Conservation (phyloP, 1,140 invertebrate genomes). For the Drosophila pectinifera region DNA sequence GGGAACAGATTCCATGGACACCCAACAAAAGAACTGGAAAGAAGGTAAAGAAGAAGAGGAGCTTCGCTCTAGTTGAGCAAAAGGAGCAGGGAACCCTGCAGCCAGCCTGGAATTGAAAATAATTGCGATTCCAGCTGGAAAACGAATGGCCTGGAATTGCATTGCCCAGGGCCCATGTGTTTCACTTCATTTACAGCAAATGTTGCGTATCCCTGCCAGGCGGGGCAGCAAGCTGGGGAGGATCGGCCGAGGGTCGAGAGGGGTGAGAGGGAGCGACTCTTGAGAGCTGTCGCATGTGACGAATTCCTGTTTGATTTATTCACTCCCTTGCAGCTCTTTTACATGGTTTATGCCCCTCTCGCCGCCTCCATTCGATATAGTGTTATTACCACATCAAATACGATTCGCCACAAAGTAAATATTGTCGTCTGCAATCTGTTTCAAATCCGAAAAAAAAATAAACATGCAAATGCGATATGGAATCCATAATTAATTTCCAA, state of each 20-base stretch:
- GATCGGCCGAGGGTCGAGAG: slow-evolving; percentile 2
- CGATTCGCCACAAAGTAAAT: slow-evolving; percentile 56
- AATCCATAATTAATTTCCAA: not conserved
- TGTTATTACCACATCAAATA: slow-evolving; percentile 64
- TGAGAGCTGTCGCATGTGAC: slow-evolving; percentile 53
- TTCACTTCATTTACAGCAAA: slow-evolving; percentile 69
- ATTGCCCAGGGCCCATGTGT: slow-evolving; percentile 34
- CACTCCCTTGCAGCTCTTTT: slow-evolving; percentile 22
- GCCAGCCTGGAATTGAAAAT: slow-evolving; percentile 39
- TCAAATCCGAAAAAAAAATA: slow-evolving; percentile 16
- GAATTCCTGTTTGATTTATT: slow-evolving; percentile 74
- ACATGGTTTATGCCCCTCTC: not conserved
- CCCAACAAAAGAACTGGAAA: slow-evolving; percentile 16
- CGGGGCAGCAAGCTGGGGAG: slow-evolving; percentile 1
- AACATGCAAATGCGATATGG: not conserved
- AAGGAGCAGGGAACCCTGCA: slow-evolving; percentile 35
- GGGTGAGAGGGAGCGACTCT: slow-evolving; percentile 13
- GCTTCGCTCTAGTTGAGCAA: slow-evolving; percentile 23
- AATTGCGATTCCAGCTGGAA: slow-evolving; percentile 42
- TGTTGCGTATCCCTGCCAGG: slow-evolving; percentile 61
- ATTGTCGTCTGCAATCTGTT: slow-evolving; percentile 38
- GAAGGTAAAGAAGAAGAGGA: slow-evolving; percentile 15
- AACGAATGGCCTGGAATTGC: slow-evolving; percentile 32
- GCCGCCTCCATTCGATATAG: slow-evolving; percentile 8
- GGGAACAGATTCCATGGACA: slow-evolving; percentile 7